Base-by-base conservation (phyloP, 2,888 invertebrate species). In the Phymatocera aterrima region DNA sequence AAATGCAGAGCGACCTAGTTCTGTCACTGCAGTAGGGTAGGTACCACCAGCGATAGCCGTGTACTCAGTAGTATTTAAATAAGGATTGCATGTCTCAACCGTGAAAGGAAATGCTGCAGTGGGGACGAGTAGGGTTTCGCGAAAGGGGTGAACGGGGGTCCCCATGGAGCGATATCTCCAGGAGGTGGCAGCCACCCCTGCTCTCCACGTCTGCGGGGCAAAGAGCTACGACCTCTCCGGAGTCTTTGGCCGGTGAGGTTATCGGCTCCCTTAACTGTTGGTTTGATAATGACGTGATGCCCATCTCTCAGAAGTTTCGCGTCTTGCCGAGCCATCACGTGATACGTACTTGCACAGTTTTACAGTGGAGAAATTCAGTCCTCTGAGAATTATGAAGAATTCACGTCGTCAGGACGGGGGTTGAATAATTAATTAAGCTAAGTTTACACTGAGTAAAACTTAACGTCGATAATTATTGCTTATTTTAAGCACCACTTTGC, bases 111-210 rank as follows among this genome's bases (percentile, higher is more conserved):
- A 72, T 72, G n/a, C n/a, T n/a, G 72, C 72, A 72, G 51, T 21
- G 34, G 72, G 51, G 72, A 68, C 68, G 72, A 72, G 48, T 51
- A 72, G 51, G 72, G 72, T 51, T 31, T 48, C 18, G 34, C 51
- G 6, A 31, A 72, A 72, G 51, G 72, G 72, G 68, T 24, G 70
- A 31, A 46, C 24, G 72, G 31, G 48, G 68, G 78, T 79, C 79
- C 78, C 80, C 77, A 57, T 54, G 79, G 80, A 78, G 77, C 79
- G 80, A 79, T 80, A 81, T 80, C 78, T 80, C 77, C 74, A 77
- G 70, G 64, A 80, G 75, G 79, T 65, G 79, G 79, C 68, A 80
- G 79, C 79, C 78, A 31, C 48, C 72, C 72, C 79, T 79, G n/a
- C n/a, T 77, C 77, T 24, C 61, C 65, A 72, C 64, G 77, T 75